Conservation (phyloP, 2,113 vertebrate genomes). For the Muntiacus reevesi region DNA sequence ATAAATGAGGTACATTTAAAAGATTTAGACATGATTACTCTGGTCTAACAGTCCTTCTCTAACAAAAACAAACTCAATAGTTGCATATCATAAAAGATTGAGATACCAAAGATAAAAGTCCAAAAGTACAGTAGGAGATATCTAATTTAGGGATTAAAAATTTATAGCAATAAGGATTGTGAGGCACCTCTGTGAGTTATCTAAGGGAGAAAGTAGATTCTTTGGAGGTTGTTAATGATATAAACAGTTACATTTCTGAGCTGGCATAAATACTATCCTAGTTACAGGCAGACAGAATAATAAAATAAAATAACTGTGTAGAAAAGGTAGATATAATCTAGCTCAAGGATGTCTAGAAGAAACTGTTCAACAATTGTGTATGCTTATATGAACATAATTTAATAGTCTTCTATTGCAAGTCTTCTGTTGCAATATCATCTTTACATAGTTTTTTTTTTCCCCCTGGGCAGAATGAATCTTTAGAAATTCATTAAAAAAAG, state of each 20-base stretch:
- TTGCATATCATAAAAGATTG: constrained; percentile 34
- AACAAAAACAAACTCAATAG: constrained; percentile 33
- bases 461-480: background rate
- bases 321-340: background rate
- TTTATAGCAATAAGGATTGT: background rate
- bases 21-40: constrained; percentile 33
- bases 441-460: background rate
- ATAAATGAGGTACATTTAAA: constrained; percentile 26
- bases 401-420: background rate
- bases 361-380: background rate
- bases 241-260: background rate
- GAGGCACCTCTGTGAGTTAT: background rate
- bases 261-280: background rate
- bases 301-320: constrained; percentile 8
- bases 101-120: background rate
- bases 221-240: background rate
- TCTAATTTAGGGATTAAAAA: constrained; percentile 40
- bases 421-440: background rate
- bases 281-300: background rate
- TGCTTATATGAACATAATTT: background rate
- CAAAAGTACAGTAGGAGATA: constrained; percentile 4
- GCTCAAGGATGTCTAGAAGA: background rate
- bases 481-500: background rate
- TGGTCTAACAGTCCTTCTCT: background rate
- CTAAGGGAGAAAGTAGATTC: background rate